A percentile compares a stretch with the other conserved stretches of the same genome.
Conservation (phyloP, 2,888 invertebrate genomes). For the Drosophila rellima region DNA sequence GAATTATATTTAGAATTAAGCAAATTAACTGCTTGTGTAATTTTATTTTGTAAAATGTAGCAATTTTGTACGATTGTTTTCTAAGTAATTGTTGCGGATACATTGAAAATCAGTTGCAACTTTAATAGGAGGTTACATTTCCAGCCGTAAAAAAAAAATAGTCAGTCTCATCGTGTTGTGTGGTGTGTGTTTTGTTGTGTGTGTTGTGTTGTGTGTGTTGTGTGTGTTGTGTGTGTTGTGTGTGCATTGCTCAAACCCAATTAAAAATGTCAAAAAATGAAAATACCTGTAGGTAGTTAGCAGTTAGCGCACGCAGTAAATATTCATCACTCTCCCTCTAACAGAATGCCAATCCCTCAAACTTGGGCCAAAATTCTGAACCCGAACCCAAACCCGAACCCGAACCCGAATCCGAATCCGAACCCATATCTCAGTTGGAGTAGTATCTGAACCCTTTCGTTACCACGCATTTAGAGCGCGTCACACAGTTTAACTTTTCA, state of each 20-base stretch:
- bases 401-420: not conserved
- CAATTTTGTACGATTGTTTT: too few species aligned
- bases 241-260: conserved; percentile 75
- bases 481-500: conserved; percentile 81
- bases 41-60: too few species aligned
- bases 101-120: conserved; percentile 15
- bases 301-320: conserved; percentile 81
- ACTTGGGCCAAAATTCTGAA: not conserved
- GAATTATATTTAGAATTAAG: too few species aligned
- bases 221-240: conserved; percentile 36
- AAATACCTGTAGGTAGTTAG: conserved; percentile 83
- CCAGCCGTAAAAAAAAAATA: conserved; percentile 42
- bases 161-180: conserved; percentile 31
- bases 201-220: conserved; percentile 41
- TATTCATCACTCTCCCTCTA: conserved; percentile 70
- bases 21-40: too few species aligned
- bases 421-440: not conserved
- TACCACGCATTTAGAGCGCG: conserved; percentile 57
- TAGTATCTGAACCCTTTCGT: conserved; percentile 15
- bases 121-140: conserved; percentile 51
- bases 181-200: conserved; percentile 19
- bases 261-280: conserved; percentile 80
- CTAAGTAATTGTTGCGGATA: not conserved
- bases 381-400: not conserved
- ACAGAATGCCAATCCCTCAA: conserved; percentile 18